These are phyloP conservation scores for Phthorimaea operculella DNA, from an alignment of 1,140 invertebrate species.

Conservation along the genomic window DNA sequence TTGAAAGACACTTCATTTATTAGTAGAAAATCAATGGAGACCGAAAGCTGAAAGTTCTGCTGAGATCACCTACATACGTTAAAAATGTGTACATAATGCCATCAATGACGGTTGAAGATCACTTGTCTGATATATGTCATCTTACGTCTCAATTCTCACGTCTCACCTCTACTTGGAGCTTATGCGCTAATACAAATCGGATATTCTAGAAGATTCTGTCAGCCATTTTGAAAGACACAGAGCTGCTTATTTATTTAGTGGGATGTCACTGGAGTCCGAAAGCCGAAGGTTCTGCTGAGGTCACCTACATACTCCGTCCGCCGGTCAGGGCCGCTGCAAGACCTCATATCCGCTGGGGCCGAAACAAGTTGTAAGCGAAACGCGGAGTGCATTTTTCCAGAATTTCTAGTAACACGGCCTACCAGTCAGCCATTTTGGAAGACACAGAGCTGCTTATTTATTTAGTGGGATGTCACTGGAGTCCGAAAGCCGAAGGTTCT, in stretches of 20 bases:
- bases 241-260: slow-evolving; percentile 29
- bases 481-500: slow-evolving; percentile 46
- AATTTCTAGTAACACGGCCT: too few species aligned
- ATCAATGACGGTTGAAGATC: too few species aligned
- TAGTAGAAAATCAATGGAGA: slow-evolving; percentile 36
- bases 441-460: slow-evolving; percentile 22
- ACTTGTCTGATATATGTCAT: too few species aligned
- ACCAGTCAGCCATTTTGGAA: slow-evolving; percentile 6
- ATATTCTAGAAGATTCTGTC: too few species aligned
- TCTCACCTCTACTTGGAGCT: too few species aligned
- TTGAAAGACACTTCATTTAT: slow-evolving; percentile 20
- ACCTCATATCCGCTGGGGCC: slow-evolving; percentile 36
- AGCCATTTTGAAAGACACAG: not conserved
- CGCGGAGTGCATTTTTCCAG: too few species aligned
- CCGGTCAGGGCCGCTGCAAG: slow-evolving; percentile 49
- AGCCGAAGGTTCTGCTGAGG: slow-evolving; percentile 50
- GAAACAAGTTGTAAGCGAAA: not conserved
- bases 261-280: slow-evolving; percentile 42
- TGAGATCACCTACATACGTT: slow-evolving; percentile 62
- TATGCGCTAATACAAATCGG: too few species aligned
- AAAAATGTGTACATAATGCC: too few species aligned
- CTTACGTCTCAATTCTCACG: too few species aligned
- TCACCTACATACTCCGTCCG: slow-evolving; percentile 56
- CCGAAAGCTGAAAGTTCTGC: slow-evolving; percentile 45
- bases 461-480: slow-evolving; percentile 34